phyloP scores from a whole-genome alignment of 2,797 vertebrate species.

The Sebastes hubbsi region DNA sequence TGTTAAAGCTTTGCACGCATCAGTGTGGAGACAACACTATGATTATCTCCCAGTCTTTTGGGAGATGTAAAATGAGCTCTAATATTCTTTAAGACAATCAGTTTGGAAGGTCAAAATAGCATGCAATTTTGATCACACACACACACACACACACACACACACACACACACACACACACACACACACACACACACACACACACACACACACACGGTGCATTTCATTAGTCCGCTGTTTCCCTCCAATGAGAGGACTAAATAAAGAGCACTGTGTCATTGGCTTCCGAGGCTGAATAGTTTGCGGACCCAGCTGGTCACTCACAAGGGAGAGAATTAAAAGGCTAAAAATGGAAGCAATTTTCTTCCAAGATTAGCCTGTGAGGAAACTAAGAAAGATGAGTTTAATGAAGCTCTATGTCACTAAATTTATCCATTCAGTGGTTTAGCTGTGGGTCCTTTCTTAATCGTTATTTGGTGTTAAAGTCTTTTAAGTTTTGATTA shows the following conservation, averaged over 20 bases:
- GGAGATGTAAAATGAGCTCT: slow-evolving; percentile 43
- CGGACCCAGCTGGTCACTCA: slow-evolving; percentile 71
- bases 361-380: slow-evolving; percentile 71
- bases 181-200: not conserved
- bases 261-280: slow-evolving; percentile 42
- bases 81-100: slow-evolving; percentile 22
- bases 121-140: not conserved
- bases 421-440: slow-evolving; percentile 38
- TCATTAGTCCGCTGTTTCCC: slow-evolving; percentile 49
- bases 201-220: not conserved
- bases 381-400: slow-evolving; percentile 62
- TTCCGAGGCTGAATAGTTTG: slow-evolving; percentile 53
- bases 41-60: slow-evolving; percentile 38
- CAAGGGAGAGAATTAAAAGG: slow-evolving; percentile 72
- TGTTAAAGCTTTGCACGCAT: slow-evolving; percentile 32
- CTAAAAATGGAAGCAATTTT: slow-evolving; percentile 81
- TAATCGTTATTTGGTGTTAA: slow-evolving; percentile 27
- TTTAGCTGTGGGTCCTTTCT: slow-evolving; percentile 9
- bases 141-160: not conserved
- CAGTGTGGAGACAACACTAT: slow-evolving; percentile 12
- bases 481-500: slow-evolving; percentile 42
- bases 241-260: slow-evolving; percentile 46
- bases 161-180: not conserved
- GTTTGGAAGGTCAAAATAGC: slow-evolving; percentile 4
- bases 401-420: slow-evolving; percentile 67